Evolutionary conservation across 2,888 invertebrate genomes (phyloP).

Genomic region (Habroteleia sp.): DNA sequence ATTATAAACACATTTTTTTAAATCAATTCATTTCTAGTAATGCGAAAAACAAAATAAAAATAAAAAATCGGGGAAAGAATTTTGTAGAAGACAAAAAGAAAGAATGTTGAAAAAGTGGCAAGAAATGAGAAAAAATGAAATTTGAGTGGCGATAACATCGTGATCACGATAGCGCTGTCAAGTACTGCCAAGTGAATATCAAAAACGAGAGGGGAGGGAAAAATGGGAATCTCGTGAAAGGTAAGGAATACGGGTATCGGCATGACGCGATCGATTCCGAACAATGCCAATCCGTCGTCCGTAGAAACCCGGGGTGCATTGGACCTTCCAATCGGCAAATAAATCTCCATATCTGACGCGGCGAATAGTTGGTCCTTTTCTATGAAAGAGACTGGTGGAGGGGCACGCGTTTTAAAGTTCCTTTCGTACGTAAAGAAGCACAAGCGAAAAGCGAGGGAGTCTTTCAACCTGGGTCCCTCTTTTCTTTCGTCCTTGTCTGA

Average conservation of each 20-base stretch:
- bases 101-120: too few relatives aligned
- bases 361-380: conserved; percentile 72
- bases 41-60: too few relatives aligned
- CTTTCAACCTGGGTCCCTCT: conserved; percentile 18
- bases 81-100: too few relatives aligned
- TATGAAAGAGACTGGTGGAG: conserved; percentile 62
- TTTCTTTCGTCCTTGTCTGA: conserved; percentile 6
- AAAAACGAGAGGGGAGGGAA: conserved; percentile 19
- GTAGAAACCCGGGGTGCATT: conserved; percentile 45
- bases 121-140: conserved; percentile 28
- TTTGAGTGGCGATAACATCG: conserved; percentile 46
- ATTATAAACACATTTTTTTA: too few relatives aligned
- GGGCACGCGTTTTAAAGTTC: conserved; percentile 50
- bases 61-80: too few relatives aligned
- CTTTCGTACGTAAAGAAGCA: conserved; percentile 49
- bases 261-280: conserved; percentile 77
- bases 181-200: conserved; percentile 39
- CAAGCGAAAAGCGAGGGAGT: conserved; percentile 58
- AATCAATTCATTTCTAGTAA: too few relatives aligned
- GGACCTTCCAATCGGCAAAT: conserved; percentile 72
- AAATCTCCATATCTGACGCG: conserved; percentile 79
- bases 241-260: conserved; percentile 72
- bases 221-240: conserved; percentile 48
- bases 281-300: conserved; percentile 68
- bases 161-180: conserved; percentile 44